Evolutionary conservation across 1,140 invertebrate genomes (phyloP).

Genomic region (Trinorchestia longiramus): DNA sequence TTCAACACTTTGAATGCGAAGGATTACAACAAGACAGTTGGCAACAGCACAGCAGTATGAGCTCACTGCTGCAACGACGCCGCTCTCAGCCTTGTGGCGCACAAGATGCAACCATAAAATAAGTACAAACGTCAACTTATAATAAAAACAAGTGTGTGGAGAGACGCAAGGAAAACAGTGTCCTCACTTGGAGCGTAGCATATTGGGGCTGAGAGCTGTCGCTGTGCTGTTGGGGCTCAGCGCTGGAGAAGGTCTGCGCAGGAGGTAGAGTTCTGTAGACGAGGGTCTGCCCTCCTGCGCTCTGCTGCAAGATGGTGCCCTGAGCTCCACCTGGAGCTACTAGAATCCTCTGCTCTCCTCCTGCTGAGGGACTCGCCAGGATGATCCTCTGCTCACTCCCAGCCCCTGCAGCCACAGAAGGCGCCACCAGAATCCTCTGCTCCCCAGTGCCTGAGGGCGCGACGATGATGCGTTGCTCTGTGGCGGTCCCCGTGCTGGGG

Average conservation of each 20-base stretch:
- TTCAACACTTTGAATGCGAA: no score
- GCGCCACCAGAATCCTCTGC: slow-evolving; percentile 47
- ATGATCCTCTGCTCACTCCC: slow-evolving; percentile 37
- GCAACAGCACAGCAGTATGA: no score
- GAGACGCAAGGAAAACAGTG: not conserved
- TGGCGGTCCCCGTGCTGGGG: not conserved
- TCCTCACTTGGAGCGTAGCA: slow-evolving; percentile 63
- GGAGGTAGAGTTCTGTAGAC: slow-evolving; percentile 63
- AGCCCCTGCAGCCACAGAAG: slow-evolving; percentile 16
- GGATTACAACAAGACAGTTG: no score
- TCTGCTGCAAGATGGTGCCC: slow-evolving; percentile 50
- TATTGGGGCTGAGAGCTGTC: slow-evolving; percentile 63
- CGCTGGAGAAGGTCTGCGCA: slow-evolving; percentile 67
- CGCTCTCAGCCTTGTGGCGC: no score
- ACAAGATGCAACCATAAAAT: no score
- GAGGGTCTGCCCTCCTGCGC: slow-evolving; percentile 62
- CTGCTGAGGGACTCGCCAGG: not conserved
- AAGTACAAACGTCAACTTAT: no score
- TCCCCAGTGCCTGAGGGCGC: slow-evolving; percentile 28
- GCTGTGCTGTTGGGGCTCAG: slow-evolving; percentile 69
- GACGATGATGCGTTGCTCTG: slow-evolving; percentile 24
- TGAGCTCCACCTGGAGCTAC: not conserved
- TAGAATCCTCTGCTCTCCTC: slow-evolving; percentile 18
- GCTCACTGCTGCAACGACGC: no score
- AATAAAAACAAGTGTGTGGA: no score